phyloP scores from a whole-genome alignment of 2,113 vertebrate species.

The Pterocles orientalis region DNA sequence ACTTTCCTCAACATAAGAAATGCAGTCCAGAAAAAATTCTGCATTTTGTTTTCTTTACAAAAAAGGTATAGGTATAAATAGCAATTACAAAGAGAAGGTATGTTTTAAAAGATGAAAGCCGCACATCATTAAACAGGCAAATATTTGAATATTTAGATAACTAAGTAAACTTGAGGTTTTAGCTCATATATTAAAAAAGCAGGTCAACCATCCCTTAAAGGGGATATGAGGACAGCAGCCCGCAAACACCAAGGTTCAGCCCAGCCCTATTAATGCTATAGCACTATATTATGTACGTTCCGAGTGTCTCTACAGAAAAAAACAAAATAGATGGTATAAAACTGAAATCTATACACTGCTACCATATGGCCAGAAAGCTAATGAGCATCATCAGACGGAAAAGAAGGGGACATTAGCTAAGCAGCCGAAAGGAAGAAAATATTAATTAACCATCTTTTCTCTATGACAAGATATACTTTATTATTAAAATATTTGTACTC shows the following conservation, averaged over 20 bases:
- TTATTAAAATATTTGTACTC: not conserved
- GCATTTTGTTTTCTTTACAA: not conserved
- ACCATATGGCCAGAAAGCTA: not conserved
- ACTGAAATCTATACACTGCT: not conserved
- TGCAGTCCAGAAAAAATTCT: not conserved
- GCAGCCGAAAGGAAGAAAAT: not conserved
- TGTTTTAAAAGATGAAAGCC: not conserved
- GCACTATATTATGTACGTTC: not conserved
- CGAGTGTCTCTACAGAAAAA: not conserved
- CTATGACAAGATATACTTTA: not conserved
- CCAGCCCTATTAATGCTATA: not conserved
- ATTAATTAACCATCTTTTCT: not conserved
- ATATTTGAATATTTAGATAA: not conserved
- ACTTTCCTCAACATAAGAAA: not conserved
- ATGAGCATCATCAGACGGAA: not conserved
- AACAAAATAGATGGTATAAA: not conserved
- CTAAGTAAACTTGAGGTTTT: not conserved
- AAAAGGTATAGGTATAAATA: not conserved
- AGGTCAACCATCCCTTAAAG: too few species aligned
- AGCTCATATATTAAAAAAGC: not conserved
- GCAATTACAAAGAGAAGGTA: not conserved
- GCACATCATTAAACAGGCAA: not conserved
- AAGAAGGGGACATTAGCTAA: not conserved
- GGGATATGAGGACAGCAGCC: not conserved
- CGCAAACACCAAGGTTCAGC: not conserved